Base-by-base conservation (phyloP, 2,113 vertebrate species). In the Tachysurus vachellii region DNA sequence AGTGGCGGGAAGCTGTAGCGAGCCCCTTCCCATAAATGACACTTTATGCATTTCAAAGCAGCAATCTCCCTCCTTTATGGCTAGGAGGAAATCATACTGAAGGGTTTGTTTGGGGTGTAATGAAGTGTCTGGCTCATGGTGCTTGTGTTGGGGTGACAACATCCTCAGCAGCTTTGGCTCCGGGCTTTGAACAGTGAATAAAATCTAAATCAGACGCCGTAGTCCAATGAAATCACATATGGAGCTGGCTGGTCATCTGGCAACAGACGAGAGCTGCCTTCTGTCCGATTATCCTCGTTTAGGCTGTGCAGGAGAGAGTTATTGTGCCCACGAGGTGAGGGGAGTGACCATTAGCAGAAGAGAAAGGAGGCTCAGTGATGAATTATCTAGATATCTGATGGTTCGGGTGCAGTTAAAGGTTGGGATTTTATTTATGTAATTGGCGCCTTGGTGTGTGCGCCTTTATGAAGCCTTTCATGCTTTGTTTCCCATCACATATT, bases 281-380 rank as follows among this genome's bases (percentile, higher is more conserved):
- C 83, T 87, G 92, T 91, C 83, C 93, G 91, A 96, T 95, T 95
- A 94, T 93, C 87, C 93, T 59, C 84, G 89, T 93, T 92, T 90
- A 93, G 91, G 88, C 91, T 92, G 92, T 85, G 91, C 90, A 91
- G 91, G 88, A 92, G 92, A 92, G 92, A 94, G 90, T 53, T 92
- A 92, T 90, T 89, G 90, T 57, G 80, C 31, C 86, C 26, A 42
- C 42, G 92, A 93, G 93, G 91, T 91, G 91, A 62, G 80, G 42
- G 47, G 79, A 86, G 70, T 54, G 57, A 53, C 82, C 53, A 79
- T 88, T 81, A 68, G 61, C 57, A 64, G 21, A 28, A 36, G 81
- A 54, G 36, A 76, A 86, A 64, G 59, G 47, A 50, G 64, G 36
- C n/a, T 28, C n/a, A 31, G 64, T 57, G 64, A 62, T 87, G 80